phyloP scores from a whole-genome alignment of 1,140 invertebrate species.

The Drosophila kanapiae region DNA sequence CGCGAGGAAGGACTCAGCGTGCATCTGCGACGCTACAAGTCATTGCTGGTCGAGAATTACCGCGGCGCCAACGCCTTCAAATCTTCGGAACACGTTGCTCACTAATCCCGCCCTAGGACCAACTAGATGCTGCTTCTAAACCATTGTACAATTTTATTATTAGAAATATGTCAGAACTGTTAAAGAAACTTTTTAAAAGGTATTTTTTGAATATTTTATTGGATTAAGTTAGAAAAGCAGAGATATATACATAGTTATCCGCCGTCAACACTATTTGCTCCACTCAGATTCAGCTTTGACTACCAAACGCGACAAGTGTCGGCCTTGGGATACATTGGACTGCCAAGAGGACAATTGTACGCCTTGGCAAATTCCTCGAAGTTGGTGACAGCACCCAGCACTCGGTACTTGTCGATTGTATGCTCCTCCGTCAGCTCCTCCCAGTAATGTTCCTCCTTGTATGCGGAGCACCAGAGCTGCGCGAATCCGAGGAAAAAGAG shows the following conservation, averaged over 20 bases:
- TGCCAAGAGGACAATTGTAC: constrained; percentile 88
- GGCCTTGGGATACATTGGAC: constrained; percentile 87
- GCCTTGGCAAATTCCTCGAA: constrained; percentile 87
- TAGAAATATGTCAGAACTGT: neutral
- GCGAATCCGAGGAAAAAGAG: constrained; percentile 96
- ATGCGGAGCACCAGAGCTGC: constrained; percentile 87
- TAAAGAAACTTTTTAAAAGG: constrained; percentile 6
- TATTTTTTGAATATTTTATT: neutral
- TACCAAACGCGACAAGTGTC: constrained; percentile 85
- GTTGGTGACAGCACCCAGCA: constrained; percentile 90
- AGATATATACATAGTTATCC: too few species aligned
- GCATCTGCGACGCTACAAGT: constrained; percentile 87
- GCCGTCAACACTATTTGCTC: neutral
- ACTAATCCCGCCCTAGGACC: constrained; percentile 28
- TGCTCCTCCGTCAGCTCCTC: constrained; percentile 69
- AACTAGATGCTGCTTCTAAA: neutral
- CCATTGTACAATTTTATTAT: neutral
- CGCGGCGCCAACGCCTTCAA: constrained; percentile 76
- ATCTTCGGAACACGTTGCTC: constrained; percentile 61
- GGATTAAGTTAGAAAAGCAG: neutral
- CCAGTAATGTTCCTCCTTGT: constrained; percentile 74
- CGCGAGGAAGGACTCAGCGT: constrained; percentile 85
- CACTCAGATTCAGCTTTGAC: neutral
- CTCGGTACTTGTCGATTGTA: constrained; percentile 85
- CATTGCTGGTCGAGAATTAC: constrained; percentile 88